Conservation (phyloP, 2,797 vertebrate species). For the Ctenochaetus hawaiiensis region DNA sequence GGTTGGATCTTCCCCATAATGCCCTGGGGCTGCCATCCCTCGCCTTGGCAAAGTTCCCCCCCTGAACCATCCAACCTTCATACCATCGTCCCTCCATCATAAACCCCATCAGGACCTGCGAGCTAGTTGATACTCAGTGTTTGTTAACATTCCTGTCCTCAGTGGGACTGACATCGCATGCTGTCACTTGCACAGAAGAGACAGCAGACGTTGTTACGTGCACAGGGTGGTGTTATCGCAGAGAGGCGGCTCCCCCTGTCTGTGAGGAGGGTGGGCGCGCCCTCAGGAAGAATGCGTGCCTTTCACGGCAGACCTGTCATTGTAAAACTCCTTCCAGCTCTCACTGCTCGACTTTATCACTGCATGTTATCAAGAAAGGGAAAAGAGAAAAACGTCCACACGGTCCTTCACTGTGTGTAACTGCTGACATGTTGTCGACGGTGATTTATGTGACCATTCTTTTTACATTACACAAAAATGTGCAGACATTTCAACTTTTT, state of each 20-base stretch:
- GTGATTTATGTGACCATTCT: background rate
- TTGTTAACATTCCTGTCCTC: constrained; percentile 64
- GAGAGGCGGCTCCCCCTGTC: constrained; percentile 27
- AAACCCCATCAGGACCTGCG: constrained; percentile 39
- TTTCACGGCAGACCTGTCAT: constrained; percentile 43
- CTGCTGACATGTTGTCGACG: background rate
- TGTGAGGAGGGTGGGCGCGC: constrained; percentile 49
- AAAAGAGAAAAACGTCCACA: background rate
- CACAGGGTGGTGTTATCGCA: constrained; percentile 26
- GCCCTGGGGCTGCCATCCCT: constrained; percentile 40
- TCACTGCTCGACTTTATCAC: constrained; percentile 12
- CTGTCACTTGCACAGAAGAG: constrained; percentile 52
- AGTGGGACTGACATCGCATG: constrained; percentile 39
- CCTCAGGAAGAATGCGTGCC: constrained; percentile 62
- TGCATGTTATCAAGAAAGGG: constrained; percentile 16
- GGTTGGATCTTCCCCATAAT: constrained; percentile 33
- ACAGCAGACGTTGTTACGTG: background rate
- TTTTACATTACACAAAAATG: background rate
- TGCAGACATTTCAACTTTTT: background rate
- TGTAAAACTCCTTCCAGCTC: constrained; percentile 35
- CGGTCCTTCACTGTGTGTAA: background rate
- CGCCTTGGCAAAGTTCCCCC: constrained; percentile 4
- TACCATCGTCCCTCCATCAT: constrained; percentile 27
- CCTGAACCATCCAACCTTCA: constrained; percentile 20
- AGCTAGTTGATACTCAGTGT: constrained; percentile 34